These are phyloP conservation scores for Chelonus insularis DNA, from an alignment of 1,140 invertebrate genomes.

Conservation along the genomic window DNA sequence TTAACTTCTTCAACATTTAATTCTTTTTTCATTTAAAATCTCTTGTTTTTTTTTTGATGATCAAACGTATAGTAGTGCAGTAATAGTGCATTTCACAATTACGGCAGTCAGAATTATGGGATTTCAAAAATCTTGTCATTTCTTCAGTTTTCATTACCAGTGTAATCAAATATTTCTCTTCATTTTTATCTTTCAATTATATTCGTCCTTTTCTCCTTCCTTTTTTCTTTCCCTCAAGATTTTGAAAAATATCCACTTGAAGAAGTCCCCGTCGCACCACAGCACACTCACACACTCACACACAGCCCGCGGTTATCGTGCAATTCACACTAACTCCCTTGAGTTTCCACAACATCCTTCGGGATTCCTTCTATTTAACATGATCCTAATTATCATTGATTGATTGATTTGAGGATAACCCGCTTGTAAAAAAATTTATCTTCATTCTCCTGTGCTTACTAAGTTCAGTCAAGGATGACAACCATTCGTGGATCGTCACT, in stretches of 20 bases:
- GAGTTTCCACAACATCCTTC: not conserved
- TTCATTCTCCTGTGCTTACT: slow-evolving; percentile 21
- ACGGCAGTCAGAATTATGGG: not conserved
- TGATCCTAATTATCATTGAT: slow-evolving; percentile 6
- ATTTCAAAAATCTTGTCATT: slow-evolving; percentile 2
- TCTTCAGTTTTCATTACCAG: too few species aligned
- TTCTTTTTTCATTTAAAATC: slow-evolving; percentile 13
- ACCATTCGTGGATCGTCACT: slow-evolving; percentile 62
- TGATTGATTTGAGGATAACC: not conserved
- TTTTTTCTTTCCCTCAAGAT: not conserved
- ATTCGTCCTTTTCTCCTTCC: too few species aligned
- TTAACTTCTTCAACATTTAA: slow-evolving; percentile 29
- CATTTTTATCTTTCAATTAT: not conserved
- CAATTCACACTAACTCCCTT: not conserved
- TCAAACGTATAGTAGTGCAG: not conserved
- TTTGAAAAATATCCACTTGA: slow-evolving; percentile 2
- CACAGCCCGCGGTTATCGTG: slow-evolving; percentile 14
- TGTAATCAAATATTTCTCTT: not conserved
- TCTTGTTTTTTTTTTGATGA: slow-evolving; percentile 11
- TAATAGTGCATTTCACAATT: slow-evolving; percentile 3
- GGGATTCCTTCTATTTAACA: not conserved
- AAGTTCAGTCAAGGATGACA: slow-evolving; percentile 70
- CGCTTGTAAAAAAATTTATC: slow-evolving; percentile 6
- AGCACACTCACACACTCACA: slow-evolving; percentile 5
- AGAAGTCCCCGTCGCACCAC: slow-evolving; percentile 1